Conservation (phyloP, 2,113 vertebrate genomes). For the human region DNA sequence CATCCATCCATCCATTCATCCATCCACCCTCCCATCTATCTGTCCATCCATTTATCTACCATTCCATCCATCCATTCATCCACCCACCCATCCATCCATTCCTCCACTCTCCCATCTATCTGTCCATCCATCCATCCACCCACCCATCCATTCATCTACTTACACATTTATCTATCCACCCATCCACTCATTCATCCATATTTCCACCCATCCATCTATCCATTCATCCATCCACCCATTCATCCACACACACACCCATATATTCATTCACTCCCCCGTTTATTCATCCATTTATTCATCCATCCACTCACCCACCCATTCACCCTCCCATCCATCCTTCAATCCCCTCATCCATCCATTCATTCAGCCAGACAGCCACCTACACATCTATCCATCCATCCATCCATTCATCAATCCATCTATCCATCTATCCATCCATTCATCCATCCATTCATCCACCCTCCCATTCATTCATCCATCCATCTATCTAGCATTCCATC, state of each 20-base stretch:
- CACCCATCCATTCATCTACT: no score
- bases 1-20: rapidly evolving
- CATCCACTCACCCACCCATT: rapidly evolving
- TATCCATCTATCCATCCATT: rapidly evolving
- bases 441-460: rapidly evolving
- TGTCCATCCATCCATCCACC: no score
- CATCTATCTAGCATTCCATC: no score
- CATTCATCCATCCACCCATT: rapidly evolving
- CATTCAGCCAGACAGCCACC: not conserved
- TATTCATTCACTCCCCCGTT: not conserved
- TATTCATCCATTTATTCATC: rapidly evolving
- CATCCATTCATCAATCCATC: no score
- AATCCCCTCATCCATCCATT: rapidly evolving
- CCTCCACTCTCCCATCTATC: no score
- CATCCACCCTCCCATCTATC: rapidly evolving
- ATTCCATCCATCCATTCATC: no score
- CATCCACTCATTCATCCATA: no score
- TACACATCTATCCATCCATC: not conserved
- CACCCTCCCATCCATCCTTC: not conserved
- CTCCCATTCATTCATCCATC: no score
- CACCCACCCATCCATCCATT: no score
- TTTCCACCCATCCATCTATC: no score
- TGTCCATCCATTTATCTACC: no score
- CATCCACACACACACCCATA: not conserved
- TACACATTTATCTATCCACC: rapidly evolving